These are phyloP conservation scores for Harpagoxenus sublaevis DNA, from an alignment of 2,888 invertebrate genomes.

Conservation along the genomic window DNA sequence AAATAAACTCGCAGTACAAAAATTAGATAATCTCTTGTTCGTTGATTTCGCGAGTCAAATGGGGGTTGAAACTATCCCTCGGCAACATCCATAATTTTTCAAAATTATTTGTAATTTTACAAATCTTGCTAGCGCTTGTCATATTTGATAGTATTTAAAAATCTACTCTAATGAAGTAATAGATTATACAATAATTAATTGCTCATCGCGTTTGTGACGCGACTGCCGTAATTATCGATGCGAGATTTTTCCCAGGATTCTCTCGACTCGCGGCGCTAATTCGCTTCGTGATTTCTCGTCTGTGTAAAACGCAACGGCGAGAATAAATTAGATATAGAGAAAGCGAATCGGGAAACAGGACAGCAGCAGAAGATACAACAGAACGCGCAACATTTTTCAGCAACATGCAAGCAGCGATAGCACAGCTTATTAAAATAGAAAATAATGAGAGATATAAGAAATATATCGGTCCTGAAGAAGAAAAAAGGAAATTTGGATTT, in stretches of 20 bases:
- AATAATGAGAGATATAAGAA: background rate
- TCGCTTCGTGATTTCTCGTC: constrained; percentile 45
- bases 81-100: background rate
- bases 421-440: background rate
- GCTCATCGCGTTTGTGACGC: background rate
- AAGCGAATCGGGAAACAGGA: constrained; percentile 1
- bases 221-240: background rate
- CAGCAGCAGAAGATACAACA: background rate
- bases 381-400: constrained; percentile 1
- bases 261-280: constrained; percentile 34
- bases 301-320: background rate
- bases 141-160: background rate
- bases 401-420: constrained; percentile 28
- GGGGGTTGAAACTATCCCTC: background rate
- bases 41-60: background rate
- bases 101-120: background rate
- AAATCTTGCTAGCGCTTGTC: background rate
- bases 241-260: constrained; percentile 1
- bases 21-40: background rate
- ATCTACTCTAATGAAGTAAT: background rate
- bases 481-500: background rate
- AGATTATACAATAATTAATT: background rate
- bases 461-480: background rate
- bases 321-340: constrained; percentile 36
- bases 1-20: background rate